Conservation (phyloP, 2,888 invertebrate genomes). For the Latrodectus elegans region DNA sequence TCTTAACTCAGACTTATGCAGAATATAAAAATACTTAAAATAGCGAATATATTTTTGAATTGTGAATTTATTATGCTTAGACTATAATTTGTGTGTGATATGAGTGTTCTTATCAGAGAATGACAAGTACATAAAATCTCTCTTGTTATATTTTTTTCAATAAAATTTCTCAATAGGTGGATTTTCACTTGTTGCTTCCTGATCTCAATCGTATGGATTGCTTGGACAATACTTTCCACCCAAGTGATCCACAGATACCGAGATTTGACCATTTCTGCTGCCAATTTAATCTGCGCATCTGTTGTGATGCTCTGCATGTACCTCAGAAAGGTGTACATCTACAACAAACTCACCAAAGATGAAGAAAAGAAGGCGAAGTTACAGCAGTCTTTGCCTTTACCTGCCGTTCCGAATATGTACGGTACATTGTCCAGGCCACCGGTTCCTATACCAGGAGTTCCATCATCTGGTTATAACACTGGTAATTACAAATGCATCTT, state of each 20-base stretch:
- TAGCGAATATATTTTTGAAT: no score
- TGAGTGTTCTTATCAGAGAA: no score
- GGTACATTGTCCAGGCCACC: constrained; percentile 44
- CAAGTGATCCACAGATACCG: constrained; percentile 73
- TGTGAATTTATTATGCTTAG: no score
- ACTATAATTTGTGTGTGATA: no score
- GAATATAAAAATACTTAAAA: no score
- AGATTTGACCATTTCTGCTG: constrained; percentile 75
- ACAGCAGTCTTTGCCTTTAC: constrained; percentile 39
- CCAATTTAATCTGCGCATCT: constrained; percentile 75
- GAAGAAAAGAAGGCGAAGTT: constrained; percentile 66
- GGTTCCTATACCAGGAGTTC: not conserved
- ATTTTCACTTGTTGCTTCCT: constrained; percentile 74
- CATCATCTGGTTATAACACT: not conserved
- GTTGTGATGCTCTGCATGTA: constrained; percentile 75
- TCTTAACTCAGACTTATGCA: no score
- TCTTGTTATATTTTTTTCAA: not conserved
- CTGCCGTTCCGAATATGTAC: constrained; percentile 52
- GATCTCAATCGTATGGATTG: constrained; percentile 74
- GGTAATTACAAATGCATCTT: constrained; percentile 1
- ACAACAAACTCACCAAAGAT: constrained; percentile 66
- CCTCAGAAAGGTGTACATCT: constrained; percentile 74
- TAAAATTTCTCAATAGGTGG: constrained; percentile 72
- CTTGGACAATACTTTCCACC: constrained; percentile 75
- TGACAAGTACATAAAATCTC: no score